Percentiles rank a stretch among this genome's conserved stretches.
These are phyloP conservation scores for Passer montanus DNA, from an alignment of 2,113 vertebrate species.

Conservation along the genomic window DNA sequence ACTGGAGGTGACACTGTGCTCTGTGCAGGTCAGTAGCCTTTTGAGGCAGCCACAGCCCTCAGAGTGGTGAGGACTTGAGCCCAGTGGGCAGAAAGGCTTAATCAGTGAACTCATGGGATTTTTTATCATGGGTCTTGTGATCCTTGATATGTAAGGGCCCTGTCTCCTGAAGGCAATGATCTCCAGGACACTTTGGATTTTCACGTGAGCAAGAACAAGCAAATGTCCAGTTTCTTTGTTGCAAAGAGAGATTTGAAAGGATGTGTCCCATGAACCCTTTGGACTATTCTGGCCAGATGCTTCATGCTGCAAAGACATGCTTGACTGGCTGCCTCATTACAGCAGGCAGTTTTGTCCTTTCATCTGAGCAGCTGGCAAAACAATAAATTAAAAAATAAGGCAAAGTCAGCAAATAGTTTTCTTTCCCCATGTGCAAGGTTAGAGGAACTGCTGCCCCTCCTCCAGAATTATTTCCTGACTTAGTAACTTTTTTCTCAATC, in stretches of 20 bases:
- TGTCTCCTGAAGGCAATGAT: neutral
- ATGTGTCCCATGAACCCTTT: neutral
- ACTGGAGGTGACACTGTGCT: rapidly evolving
- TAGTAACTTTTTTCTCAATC: slow-evolving; percentile 15
- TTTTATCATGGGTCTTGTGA: slow-evolving; percentile 33
- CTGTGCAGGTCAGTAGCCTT: neutral
- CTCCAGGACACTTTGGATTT: neutral
- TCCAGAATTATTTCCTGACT: slow-evolving; percentile 38
- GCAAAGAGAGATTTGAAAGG: neutral
- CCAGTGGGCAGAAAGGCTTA: neutral
- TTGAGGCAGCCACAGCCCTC: rapidly evolving
- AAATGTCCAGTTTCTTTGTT: neutral
- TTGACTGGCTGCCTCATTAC: slow-evolving; percentile 12
- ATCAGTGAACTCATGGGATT: neutral
- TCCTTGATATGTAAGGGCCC: neutral
- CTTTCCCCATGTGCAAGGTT: neutral
- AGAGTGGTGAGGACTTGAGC: rapidly evolving
- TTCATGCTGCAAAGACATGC: neutral
- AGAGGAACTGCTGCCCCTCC: slow-evolving; percentile 48
- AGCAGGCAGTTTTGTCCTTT: slow-evolving; percentile 41
- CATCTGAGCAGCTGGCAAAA: slow-evolving; percentile 54
- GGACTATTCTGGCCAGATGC: neutral
- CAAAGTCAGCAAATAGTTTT: slow-evolving; percentile 55
- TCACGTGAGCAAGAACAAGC: neutral
- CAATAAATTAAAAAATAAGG: slow-evolving; percentile 44